Percentiles rank a stretch among this genome's conserved stretches.
Evolutionary conservation across 2,113 vertebrate genomes (phyloP).

Genomic region (Mixornis gularis): DNA sequence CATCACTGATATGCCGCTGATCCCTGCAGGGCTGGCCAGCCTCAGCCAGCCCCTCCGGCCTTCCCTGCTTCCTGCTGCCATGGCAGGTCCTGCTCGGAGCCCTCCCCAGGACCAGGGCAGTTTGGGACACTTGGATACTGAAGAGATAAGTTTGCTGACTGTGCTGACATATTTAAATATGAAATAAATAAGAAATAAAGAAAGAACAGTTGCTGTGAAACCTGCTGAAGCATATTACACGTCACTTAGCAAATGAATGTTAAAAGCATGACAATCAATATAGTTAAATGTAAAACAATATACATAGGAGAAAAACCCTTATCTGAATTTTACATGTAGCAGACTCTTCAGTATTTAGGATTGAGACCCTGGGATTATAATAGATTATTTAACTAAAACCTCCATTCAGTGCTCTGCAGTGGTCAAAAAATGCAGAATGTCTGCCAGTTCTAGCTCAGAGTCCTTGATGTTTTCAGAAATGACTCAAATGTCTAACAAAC

Average conservation of each 20-base stretch:
- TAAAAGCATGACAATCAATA: neutral
- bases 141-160: neutral
- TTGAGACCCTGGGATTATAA: neutral
- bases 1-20: rapidly evolving
- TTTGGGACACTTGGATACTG: neutral
- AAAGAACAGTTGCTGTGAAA: neutral
- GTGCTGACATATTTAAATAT: neutral
- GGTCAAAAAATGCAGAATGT: neutral
- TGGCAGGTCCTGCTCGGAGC: rapidly evolving
- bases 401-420: neutral
- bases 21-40: neutral
- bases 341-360: neutral
- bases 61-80: rapidly evolving
- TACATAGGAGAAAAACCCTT: neutral
- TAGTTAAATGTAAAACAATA: neutral
- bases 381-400: neutral
- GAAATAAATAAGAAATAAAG: neutral
- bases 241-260: neutral
- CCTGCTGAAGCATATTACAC: neutral
- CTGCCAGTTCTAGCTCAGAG: neutral
- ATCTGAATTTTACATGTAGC: neutral
- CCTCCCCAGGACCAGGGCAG: too few relatives aligned
- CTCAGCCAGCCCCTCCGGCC: rapidly evolving
- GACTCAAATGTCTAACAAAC: neutral
- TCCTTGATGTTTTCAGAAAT: neutral